Base-by-base conservation (phyloP, 2,113 vertebrate species). In the Sebastes schlegelii region DNA sequence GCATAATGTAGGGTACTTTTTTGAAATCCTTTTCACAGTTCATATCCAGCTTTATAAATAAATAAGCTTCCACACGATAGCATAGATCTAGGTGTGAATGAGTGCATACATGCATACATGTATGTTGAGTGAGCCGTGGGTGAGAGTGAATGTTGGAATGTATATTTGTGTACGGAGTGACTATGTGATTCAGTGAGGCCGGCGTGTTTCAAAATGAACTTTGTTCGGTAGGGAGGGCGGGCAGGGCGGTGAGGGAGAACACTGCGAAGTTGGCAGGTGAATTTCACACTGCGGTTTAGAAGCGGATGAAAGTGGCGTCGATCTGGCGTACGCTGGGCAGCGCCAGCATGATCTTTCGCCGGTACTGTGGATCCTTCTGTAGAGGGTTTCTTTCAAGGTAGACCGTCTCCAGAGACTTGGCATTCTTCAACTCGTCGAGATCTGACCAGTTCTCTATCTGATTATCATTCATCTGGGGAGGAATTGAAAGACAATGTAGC, bases 321-420 rank as follows among this genome's bases (percentile, higher is more conserved):
- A 99, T 99, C 95, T 99, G 98, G 92, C 97, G 97, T 19, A 99
- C 96, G 0, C 92, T 97, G 0, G 98, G 98, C 63, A 99, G 94
- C 0, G 98, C 97, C 93, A 99, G 92, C 98, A 99, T 98, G 93
- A 99, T 96, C 92, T 99, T 99, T 78, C 98, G 96, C 81, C 98
- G 94, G 93, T 99, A 99, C 89, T 99, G 98, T 1, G 98, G 97
- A 79, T 99, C 98, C 91, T 97, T 98, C 95, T 99, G 98, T 91
- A 99, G 79, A 0, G 98, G 98, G 90, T 99, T 99, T 71, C 97
- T 92, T 91, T 99, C 98, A 86, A 99, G 94, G 84, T 99, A 99
- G 0, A 99, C 97, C 0, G 98, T 99, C 95, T 99, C 97, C 92
- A 99, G 95, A 73, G 89, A 92, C 88, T 95, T 95, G 19, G 97